Evolutionary conservation across 2,113 vertebrate genomes (phyloP), one percentile per base, ranked within the genome.

Genomic region (Accipiter cooperii): DNA sequence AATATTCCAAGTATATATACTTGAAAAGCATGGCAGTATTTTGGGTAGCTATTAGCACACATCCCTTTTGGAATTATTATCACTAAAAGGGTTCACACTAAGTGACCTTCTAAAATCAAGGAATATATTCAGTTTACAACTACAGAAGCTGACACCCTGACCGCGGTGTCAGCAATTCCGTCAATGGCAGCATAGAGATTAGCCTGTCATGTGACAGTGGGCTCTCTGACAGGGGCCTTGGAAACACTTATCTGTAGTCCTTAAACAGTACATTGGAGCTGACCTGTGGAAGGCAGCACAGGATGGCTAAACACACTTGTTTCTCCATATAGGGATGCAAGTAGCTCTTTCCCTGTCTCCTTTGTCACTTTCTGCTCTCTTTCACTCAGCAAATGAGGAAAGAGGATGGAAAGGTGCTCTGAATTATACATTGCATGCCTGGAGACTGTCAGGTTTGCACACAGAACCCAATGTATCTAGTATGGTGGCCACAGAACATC

Each of bases 401-500:
- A 47, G 26, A 46, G 22, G 33, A 54, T 58, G 51, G 33, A 47
- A 42, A 63, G 26, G 26, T 87, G 38, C 77, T 71, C 74, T 68
- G 87, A 68, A 18, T 83, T 42, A 12, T 9, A 34, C 31, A 26
- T 31, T 57, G 52, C 64, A 75, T 65, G 18, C 34, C 70, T 91
- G 87, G 24, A 54, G 10, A 68, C 38, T 36, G 40, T 36, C 81
- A 69, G 42, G 13, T 57, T 49, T 93, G 74, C 61, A 64, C 29
- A 8, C 28, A 24, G 42, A 93, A n/a, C 33, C 15, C 29, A 8
- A 2, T 8, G 18, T 36, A n/a, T 38, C 40, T 6, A 2, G 7
- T 8, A 2, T 0, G 0, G 49, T 52, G 57, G 21, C 47, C 38
- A 26, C 10, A 17, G 5, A 82, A 21, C 14, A 38, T 14, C 57